These are phyloP conservation scores for Ophiothrix spiculata DNA, from an alignment of 35 echinoderm and acorn worm genomes.

Conservation along the genomic window DNA sequence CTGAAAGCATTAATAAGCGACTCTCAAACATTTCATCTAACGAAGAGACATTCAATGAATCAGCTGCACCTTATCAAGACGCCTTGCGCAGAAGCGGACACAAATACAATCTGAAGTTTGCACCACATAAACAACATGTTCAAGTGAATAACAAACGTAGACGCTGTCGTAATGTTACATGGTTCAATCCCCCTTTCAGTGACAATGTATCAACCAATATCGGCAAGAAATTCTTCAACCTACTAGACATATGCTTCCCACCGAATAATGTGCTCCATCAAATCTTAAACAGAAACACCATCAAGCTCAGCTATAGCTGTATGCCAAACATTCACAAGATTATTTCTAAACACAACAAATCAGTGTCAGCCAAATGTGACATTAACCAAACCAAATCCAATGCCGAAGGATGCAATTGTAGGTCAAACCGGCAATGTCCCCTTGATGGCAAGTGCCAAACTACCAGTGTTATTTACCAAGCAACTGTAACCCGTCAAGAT, in stretches of 20 bases:
- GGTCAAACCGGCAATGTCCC: neutral
- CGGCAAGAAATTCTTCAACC: conserved; percentile 27
- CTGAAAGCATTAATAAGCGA: conserved; percentile 18
- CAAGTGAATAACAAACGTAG: neutral
- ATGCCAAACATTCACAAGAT: conserved; percentile 16
- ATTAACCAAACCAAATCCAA: neutral
- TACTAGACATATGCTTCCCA: conserved; percentile 36
- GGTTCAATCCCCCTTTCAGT: conserved; percentile 53
- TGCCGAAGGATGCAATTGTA: neutral
- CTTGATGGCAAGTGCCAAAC: neutral
- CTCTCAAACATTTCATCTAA: neutral
- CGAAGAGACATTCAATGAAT: conserved; percentile 18
- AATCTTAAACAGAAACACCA: conserved; percentile 14
- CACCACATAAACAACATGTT: neutral
- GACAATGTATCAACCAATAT: conserved; percentile 36
- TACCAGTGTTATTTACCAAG: neutral
- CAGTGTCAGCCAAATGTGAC: neutral
- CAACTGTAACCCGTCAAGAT: neutral
- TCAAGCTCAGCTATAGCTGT: conserved; percentile 21
- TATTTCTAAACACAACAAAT: neutral
- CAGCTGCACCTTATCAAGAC: conserved; percentile 5
- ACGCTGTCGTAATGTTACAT: conserved; percentile 19
- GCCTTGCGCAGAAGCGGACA: conserved; percentile 9
- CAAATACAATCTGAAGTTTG: neutral
- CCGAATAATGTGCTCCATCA: neutral